Percentiles rank a stretch among this genome's conserved stretches.
Conservation (phyloP, 2,888 invertebrate species). For the Lepidochitona cinerea region DNA sequence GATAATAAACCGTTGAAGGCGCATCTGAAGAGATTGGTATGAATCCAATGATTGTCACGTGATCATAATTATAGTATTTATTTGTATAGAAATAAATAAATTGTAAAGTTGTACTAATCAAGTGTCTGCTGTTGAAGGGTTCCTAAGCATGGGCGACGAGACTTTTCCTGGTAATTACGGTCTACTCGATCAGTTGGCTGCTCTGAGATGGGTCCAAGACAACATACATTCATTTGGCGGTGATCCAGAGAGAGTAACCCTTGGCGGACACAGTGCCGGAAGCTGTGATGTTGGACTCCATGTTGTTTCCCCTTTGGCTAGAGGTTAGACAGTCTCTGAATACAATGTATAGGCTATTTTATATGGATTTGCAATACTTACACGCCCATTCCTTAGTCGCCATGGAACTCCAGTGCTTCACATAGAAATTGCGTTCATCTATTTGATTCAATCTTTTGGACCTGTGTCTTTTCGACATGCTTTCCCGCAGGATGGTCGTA, state of each 20-base stretch:
- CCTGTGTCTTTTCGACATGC: too few species aligned
- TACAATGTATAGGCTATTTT: too few species aligned
- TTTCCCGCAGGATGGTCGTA: too few species aligned
- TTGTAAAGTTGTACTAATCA: too few species aligned
- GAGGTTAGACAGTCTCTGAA: too few species aligned
- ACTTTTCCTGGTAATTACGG: conserved; percentile 39
- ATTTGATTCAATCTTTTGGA: too few species aligned
- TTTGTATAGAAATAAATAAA: too few species aligned
- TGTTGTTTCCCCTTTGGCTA: conserved; percentile 30
- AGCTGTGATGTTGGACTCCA: conserved; percentile 37
- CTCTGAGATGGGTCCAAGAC: conserved; percentile 34
- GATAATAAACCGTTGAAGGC: too few species aligned
- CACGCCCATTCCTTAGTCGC: too few species aligned
- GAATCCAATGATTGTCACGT: not conserved
- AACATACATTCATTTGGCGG: conserved; percentile 38
- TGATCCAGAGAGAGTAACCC: conserved; percentile 31
- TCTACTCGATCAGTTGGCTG: conserved; percentile 34
- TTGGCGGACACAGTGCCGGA: conserved; percentile 43
- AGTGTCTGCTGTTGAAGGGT: conserved; percentile 24
- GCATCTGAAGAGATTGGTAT: too few species aligned
- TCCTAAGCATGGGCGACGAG: conserved; percentile 12
- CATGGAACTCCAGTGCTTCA: not conserved
- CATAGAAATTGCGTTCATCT: not conserved
- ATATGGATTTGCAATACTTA: too few species aligned
- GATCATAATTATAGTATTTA: too few species aligned